Base-by-base conservation (phyloP, 23 tunicate genomes). In the Ascidia mentula region DNA sequence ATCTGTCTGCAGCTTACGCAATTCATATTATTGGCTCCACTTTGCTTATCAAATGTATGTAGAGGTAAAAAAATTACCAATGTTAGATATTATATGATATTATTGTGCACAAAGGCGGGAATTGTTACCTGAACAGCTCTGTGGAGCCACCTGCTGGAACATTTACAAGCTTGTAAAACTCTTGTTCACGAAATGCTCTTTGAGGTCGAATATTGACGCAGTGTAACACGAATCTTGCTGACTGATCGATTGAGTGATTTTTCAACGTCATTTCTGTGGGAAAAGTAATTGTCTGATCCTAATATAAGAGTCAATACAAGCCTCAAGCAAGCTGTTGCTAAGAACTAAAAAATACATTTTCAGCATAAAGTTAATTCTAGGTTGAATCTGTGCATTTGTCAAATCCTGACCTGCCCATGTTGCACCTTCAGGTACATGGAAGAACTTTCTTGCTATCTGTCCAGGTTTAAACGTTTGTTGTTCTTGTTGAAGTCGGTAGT, bases 391-490 rank as follows among this genome's bases (percentile, higher is more conserved):
- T n/a, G n/a, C n/a, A n/a, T n/a, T n/a, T n/a, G n/a, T n/a, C n/a
- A n/a, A n/a, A n/a, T n/a, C n/a, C n/a, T n/a, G n/a, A 88, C 98
- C 98, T 84, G 98, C 98, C 89, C 93, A 88, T 12, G 83, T 80
- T 15, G 98, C 98, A 15, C 80, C 84, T 20, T 76, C 76, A 8
- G 98, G 98, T 46, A 84, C 87, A 32, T 88, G 86, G 45, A 88
- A 42, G 72, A 93, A 93, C 31, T 46, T 76, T 76, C 98, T 40
- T 30, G 36, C 71, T 12, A 93, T 77, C 59, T 88, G 89, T 5
- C 98, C 98, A 8, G 93, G 46, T 75, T 84, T 84, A 84, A 93
- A 93, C 1, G 78, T 22, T 4, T 33, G 61, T 32, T 69, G 36
- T 3, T 40, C 74, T 22, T 80, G 59, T 6, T 40, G 24, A 18